Percentiles rank a stretch among this genome's conserved stretches.
phyloP scores from a whole-genome alignment of 2,888 invertebrate genomes.

The Hymenopus coronatus region DNA sequence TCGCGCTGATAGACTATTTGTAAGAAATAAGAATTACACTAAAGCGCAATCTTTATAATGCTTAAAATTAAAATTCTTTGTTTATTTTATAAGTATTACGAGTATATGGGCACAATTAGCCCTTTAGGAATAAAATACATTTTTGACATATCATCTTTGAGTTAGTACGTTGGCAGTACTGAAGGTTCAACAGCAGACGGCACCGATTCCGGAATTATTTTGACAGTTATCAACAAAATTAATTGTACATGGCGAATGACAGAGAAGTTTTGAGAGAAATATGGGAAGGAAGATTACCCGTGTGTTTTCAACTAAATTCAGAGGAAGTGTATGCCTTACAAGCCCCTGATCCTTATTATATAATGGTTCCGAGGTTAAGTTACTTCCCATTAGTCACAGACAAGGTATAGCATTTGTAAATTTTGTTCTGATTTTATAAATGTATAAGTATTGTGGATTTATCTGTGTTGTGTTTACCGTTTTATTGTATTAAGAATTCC shows the following conservation, averaged over 20 bases:
- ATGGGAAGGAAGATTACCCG: conserved; percentile 94
- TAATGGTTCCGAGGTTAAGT: conserved; percentile 89
- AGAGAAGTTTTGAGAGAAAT: conserved; percentile 90
- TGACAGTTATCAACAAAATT: not conserved
- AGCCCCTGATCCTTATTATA: conserved; percentile 87
- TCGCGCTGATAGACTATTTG: too few relatives aligned
- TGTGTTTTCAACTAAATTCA: conserved; percentile 84
- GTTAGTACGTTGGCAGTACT: not conserved
- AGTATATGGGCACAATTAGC: too few relatives aligned
- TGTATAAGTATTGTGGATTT: not conserved
- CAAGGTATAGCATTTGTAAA: conserved; percentile 60
- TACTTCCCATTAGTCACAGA: conserved; percentile 94
- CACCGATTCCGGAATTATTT: not conserved
- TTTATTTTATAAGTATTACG: too few relatives aligned
- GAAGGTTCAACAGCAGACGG: not conserved
- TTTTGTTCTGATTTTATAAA: not conserved
- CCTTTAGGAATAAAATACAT: too few relatives aligned
- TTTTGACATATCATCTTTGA: too few relatives aligned
- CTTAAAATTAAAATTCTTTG: too few relatives aligned
- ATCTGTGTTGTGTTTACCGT: not conserved
- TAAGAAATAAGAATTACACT: too few relatives aligned
- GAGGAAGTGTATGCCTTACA: conserved; percentile 87
- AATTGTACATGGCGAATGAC: conserved; percentile 81
- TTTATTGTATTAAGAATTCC: not conserved
- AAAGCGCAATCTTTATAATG: too few relatives aligned